Evolutionary conservation across 2,888 invertebrate species (phyloP).

Genomic region (Megalurothrips usitatus): DNA sequence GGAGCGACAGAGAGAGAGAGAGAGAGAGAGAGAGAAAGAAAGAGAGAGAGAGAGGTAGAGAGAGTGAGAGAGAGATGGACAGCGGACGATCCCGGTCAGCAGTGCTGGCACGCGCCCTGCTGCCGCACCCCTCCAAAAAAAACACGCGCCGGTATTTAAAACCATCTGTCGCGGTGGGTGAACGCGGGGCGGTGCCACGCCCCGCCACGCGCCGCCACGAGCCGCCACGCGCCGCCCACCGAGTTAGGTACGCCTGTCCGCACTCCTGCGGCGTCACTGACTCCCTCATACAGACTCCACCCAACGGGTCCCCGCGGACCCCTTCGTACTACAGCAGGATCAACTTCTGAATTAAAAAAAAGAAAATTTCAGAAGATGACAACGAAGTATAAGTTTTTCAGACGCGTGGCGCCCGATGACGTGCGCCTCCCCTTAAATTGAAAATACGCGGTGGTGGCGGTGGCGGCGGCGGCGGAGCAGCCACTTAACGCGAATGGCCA

Average conservation of each 20-base stretch:
- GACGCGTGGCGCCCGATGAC: no score
- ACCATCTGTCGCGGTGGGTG: background rate
- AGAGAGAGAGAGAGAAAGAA: no score
- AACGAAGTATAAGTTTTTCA: no score
- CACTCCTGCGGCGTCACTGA: background rate
- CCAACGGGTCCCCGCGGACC: no score
- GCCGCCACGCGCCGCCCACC: background rate
- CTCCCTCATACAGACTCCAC: background rate
- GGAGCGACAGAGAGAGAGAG: background rate
- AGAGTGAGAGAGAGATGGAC: background rate
- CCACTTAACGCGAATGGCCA: background rate
- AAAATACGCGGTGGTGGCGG: background rate
- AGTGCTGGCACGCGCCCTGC: background rate
- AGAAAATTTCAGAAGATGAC: no score
- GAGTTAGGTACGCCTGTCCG: background rate
- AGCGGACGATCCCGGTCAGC: background rate
- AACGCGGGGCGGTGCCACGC: background rate
- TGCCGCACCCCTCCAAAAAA: background rate
- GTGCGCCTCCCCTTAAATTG: background rate
- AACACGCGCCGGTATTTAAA: conserved; percentile 7
- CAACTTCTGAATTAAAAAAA: no score
- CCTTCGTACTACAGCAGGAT: no score
- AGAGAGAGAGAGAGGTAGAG: background rate
- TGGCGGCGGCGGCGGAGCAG: background rate
- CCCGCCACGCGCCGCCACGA: background rate